phyloP scores from a whole-genome alignment of 2,888 invertebrate species.

The Dermolepida albohirtum region DNA sequence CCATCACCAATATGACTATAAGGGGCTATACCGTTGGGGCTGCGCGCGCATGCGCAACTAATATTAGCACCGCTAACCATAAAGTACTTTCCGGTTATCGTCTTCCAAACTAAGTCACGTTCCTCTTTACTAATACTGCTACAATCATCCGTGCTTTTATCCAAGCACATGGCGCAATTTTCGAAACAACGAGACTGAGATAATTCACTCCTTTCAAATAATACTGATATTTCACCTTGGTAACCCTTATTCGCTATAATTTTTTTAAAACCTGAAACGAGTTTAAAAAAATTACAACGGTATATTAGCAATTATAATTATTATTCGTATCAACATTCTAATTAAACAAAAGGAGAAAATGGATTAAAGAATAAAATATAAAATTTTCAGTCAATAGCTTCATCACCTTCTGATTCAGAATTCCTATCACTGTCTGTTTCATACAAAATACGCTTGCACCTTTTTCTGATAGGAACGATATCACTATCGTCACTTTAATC shows the following conservation, averaged over 20 bases:
- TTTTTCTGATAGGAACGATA: too few species aligned
- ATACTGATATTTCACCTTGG: slow-evolving; percentile 72
- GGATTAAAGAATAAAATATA: too few species aligned
- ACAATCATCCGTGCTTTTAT: slow-evolving; percentile 46
- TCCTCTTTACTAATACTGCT: slow-evolving; percentile 44
- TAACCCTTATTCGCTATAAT: slow-evolving; percentile 74
- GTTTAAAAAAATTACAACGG: not conserved
- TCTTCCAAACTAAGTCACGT: slow-evolving; percentile 65
- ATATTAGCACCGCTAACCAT: slow-evolving; percentile 84
- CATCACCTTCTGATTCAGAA: too few species aligned
- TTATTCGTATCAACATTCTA: not conserved
- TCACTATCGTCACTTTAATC: too few species aligned
- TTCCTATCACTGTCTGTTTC: too few species aligned
- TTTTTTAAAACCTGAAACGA: slow-evolving; percentile 70
- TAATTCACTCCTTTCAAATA: slow-evolving; percentile 29
- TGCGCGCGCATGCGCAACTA: slow-evolving; percentile 79
- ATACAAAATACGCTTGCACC: too few species aligned
- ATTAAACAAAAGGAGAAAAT: too few species aligned
- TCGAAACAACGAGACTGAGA: slow-evolving; percentile 61
- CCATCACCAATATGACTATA: slow-evolving; percentile 85
- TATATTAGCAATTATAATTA: not conserved
- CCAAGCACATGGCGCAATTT: slow-evolving; percentile 66
- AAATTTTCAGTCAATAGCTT: too few species aligned
- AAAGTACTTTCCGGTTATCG: slow-evolving; percentile 78
- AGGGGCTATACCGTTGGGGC: slow-evolving; percentile 82